Evolutionary conservation across 2,113 vertebrate genomes (phyloP).

Genomic region (Cyphotilapia sp.): DNA sequence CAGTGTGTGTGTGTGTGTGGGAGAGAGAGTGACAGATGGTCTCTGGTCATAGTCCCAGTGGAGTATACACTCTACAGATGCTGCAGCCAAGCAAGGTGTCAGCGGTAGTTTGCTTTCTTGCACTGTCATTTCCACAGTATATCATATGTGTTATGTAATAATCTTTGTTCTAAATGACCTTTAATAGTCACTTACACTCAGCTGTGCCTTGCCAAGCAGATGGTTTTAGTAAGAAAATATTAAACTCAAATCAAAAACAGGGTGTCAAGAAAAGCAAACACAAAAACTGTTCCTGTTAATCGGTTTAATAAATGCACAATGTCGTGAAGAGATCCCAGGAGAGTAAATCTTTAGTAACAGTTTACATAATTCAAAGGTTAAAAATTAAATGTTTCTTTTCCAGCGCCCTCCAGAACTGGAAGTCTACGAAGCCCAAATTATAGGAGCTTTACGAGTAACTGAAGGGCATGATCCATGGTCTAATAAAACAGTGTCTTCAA

Average conservation of each 20-base stretch:
- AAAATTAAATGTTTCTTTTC: background rate
- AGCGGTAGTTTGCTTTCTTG: background rate
- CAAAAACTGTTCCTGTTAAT: background rate
- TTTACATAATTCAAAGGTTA: background rate
- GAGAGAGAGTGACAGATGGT: conserved; percentile 31
- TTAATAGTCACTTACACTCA: background rate
- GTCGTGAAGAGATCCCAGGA: background rate
- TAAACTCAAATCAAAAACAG: background rate
- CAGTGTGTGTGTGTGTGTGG: background rate
- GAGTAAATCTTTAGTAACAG: background rate
- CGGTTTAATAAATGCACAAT: background rate
- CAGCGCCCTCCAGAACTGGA: background rate
- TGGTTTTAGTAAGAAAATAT: background rate
- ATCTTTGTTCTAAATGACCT: background rate
- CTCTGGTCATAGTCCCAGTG: conserved; percentile 38
- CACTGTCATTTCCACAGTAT: background rate
- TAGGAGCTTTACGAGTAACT: background rate
- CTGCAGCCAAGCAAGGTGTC: conserved; percentile 29
- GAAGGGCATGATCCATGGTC: background rate
- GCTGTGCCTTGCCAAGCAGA: background rate
- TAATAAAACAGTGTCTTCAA: background rate
- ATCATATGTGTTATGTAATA: background rate
- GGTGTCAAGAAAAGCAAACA: background rate
- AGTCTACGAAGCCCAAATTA: background rate
- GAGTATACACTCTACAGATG: conserved; percentile 40